Base-by-base conservation (phyloP, 1,140 invertebrate species). In the Trialeurodes vaporariorum region DNA sequence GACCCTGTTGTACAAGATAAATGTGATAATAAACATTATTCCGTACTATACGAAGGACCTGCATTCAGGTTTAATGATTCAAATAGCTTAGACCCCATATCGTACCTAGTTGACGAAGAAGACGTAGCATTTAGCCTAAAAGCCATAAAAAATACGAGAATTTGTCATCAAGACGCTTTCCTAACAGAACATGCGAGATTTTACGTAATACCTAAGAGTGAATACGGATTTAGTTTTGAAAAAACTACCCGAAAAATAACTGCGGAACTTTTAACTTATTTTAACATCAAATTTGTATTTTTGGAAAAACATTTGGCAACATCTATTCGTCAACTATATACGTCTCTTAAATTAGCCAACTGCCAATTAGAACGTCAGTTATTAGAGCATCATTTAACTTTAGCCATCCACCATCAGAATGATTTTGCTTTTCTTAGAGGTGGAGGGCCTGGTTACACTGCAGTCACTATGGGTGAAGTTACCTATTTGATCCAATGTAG, bases 11-110 rank as follows among this genome's bases (percentile, higher is more conserved):
- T n/a, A 1, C 25, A 58, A 0, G 2, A 27, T 12, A 5, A 66
- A 17, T 66, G 59, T 13, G 17, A 26, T n/a, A n/a, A 17, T 22
- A 0, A 21, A 23, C n/a, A 59, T 1, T 66, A 27, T 27, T 21
- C 25, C 27, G 59, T 66, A 1, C 13, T 66, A 22, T 66, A 66
- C 23, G 65, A 66, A 0, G 65, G 65, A 9, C 27, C 24, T 27
- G 65, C 65, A 1, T 17, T 25, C 11, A 1, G 23, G 24, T 5
- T 66, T 11, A 66, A 17, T n/a, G 60, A 27, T 25, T 34, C 59
- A 58, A 60, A 5, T 27, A 25, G 9, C 25, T 27, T 27, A 26
- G 24, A 49, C 23, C 65, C 59, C 22, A 66, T 34, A 66, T 26
- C 12, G 0, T 17, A 34, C 2, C 27, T 22, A 27, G 9, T 66